These are phyloP conservation scores for Drosophila bunnanda DNA, from an alignment of 2,888 invertebrate genomes.

Conservation along the genomic window DNA sequence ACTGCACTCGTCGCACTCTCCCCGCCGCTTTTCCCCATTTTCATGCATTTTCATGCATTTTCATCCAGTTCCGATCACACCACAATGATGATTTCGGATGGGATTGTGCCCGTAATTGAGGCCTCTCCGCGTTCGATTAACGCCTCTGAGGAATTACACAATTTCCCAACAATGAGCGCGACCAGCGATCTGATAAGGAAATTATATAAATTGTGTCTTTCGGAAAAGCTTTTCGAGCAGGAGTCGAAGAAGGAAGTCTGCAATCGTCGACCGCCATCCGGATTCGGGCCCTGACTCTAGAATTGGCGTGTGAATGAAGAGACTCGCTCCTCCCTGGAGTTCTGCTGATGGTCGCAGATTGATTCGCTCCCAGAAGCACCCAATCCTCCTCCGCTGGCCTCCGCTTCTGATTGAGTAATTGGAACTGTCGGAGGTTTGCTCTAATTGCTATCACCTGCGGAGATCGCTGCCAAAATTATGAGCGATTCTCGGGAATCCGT, in stretches of 20 bases:
- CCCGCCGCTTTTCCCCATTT: constrained; percentile 49
- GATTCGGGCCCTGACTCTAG: constrained; percentile 19
- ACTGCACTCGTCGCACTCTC: constrained; percentile 69
- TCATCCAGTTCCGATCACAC: constrained; percentile 24
- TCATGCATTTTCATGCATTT: constrained; percentile 64
- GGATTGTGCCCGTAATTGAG: constrained; percentile 66
- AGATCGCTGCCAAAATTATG: constrained; percentile 64
- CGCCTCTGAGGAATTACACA: constrained; percentile 67
- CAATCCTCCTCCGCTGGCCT: constrained; percentile 7
- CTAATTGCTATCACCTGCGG: constrained; percentile 67
- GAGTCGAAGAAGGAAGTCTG: constrained; percentile 61
- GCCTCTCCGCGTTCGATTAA: constrained; percentile 59
- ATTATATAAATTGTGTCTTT: constrained; percentile 71
- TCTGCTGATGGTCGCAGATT: constrained; percentile 48
- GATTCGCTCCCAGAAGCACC: constrained; percentile 51
- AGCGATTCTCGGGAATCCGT: constrained; percentile 53
- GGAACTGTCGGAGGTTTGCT: constrained; percentile 49
- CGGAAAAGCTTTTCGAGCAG: constrained; percentile 57
- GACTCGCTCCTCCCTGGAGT: constrained; percentile 27
- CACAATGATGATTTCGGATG: constrained; percentile 36
- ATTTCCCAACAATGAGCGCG: constrained; percentile 64
- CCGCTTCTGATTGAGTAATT: constrained; percentile 61
- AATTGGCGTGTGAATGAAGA: constrained; percentile 64
- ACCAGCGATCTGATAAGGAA: constrained; percentile 66
- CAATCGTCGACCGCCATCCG: constrained; percentile 61